These are phyloP conservation scores for Euzophera pinguis DNA, from an alignment of 2,888 invertebrate genomes.

Conservation along the genomic window DNA sequence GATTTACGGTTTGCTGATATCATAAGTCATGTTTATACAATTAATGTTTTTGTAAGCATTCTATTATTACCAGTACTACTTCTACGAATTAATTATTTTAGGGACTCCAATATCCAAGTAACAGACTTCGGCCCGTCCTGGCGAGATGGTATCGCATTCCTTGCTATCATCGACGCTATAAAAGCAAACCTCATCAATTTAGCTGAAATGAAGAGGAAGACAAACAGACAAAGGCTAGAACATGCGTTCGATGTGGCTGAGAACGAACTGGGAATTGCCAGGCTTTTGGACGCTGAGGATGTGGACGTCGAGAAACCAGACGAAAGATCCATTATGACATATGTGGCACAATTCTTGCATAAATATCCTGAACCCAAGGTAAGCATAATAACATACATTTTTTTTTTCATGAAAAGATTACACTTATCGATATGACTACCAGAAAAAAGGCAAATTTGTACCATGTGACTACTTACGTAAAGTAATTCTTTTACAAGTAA, in stretches of 20 bases:
- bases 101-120: slow-evolving; percentile 92
- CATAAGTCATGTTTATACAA: too few species aligned
- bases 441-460: too few species aligned
- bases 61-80: too few species aligned
- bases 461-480: too few species aligned
- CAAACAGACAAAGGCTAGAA: slow-evolving; percentile 91
- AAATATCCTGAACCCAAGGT: slow-evolving; percentile 94
- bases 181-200: slow-evolving; percentile 95
- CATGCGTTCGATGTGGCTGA: slow-evolving; percentile 97
- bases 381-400: slow-evolving; percentile 17
- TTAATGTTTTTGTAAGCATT: too few species aligned
- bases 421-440: too few species aligned
- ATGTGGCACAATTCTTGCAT: slow-evolving; percentile 98
- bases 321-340: slow-evolving; percentile 98
- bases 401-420: too few species aligned
- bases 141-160: slow-evolving; percentile 97
- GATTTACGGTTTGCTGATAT: too few species aligned
- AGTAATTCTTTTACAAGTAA: too few species aligned
- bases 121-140: slow-evolving; percentile 97
- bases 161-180: slow-evolving; percentile 96
- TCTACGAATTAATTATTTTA: slow-evolving; percentile 51
- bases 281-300: slow-evolving; percentile 96
- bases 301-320: slow-evolving; percentile 97
- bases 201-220: slow-evolving; percentile 85
- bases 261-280: slow-evolving; percentile 92